A percentile compares a stretch with the other conserved stretches of the same genome.
These are phyloP conservation scores for Cephus pulcher DNA, from an alignment of 2,888 invertebrate genomes.

Conservation along the genomic window DNA sequence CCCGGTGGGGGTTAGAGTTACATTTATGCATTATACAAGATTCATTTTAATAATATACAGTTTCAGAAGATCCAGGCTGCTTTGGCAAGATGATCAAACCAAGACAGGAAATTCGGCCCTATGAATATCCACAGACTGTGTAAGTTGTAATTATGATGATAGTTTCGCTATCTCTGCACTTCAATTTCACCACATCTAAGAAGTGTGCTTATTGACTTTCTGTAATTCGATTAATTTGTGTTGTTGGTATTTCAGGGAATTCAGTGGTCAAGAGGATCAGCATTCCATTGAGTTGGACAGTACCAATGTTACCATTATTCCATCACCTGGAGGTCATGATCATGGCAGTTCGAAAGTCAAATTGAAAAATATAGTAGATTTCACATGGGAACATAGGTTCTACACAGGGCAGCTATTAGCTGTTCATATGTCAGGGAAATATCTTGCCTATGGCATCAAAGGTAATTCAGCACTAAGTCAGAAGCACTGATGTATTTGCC, in stretches of 20 bases:
- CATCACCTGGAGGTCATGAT: slow-evolving; percentile 78
- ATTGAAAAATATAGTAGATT: slow-evolving; percentile 89
- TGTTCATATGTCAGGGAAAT: slow-evolving; percentile 86
- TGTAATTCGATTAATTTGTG: not conserved
- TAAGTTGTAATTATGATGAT: slow-evolving; percentile 31
- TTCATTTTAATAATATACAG: slow-evolving; percentile 1
- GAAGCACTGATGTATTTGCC: not conserved
- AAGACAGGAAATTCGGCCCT: slow-evolving; percentile 35
- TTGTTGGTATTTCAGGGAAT: slow-evolving; percentile 65
- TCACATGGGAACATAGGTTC: slow-evolving; percentile 91
- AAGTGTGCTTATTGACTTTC: not conserved
- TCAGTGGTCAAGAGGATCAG: slow-evolving; percentile 72
- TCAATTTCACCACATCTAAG: not conserved
- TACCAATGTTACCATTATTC: slow-evolving; percentile 77
- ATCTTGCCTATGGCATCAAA: slow-evolving; percentile 92
- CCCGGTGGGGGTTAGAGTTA: slow-evolving; percentile 45
- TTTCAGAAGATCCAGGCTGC: slow-evolving; percentile 29
- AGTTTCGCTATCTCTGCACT: not conserved
- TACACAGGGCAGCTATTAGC: slow-evolving; percentile 90
- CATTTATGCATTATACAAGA: slow-evolving; percentile 1
- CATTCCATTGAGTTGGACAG: slow-evolving; percentile 71
- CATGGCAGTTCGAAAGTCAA: slow-evolving; percentile 92
- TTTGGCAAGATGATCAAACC: slow-evolving; percentile 43
- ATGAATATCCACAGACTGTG: slow-evolving; percentile 45
- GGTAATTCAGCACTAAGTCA: slow-evolving; percentile 69